Base-by-base conservation (phyloP, 2,797 vertebrate genomes). In the Graptemys geographica region DNA sequence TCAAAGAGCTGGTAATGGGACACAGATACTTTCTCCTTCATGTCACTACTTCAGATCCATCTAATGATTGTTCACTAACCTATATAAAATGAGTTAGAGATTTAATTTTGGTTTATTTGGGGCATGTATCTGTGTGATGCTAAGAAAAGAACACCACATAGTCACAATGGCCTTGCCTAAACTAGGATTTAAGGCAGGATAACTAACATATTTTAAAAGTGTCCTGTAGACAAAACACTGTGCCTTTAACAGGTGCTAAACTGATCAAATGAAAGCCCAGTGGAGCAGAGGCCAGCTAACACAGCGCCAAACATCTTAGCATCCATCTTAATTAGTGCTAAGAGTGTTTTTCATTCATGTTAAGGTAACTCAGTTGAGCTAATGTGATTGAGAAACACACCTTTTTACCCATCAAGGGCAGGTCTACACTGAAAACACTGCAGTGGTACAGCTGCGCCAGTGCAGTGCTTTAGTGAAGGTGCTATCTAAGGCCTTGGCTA, bases 361-460 rank as follows among this genome's bases (percentile, higher is more conserved):
- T 96, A 93, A 96, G 89, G 88, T 96, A 65, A 89, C 96, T 92
- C 83, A 87, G 56, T 83, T 87, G 94, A 86, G 93, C 91, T 96
- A 93, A 96, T 85, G 90, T 91, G 90, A 83, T 86, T 91, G 89
- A 95, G 95, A 95, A 96, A 94, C 94, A 96, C 94, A 91, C 94
- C 93, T 96, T 92, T 93, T 94, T 87, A 94, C 88, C 95, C 96
- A 96, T 88, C 95, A 96, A 96, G 95, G 96, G 3, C 5, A 91
- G 93, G 95, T 96, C 96, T 97, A 96, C 96, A 65, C 15, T 65
- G 33, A 65, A 18, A 65, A 33, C 13, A 16, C 62, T n/a, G 62
- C 62, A n/a, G 62, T 65, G 16, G 31, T 3, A 3, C 59, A 33
- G 6, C 31, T 7, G 59, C 27, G 33, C 31, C 27, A 65, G 31